Conservation (phyloP, 2,113 vertebrate species). For the Sialia sialis region DNA sequence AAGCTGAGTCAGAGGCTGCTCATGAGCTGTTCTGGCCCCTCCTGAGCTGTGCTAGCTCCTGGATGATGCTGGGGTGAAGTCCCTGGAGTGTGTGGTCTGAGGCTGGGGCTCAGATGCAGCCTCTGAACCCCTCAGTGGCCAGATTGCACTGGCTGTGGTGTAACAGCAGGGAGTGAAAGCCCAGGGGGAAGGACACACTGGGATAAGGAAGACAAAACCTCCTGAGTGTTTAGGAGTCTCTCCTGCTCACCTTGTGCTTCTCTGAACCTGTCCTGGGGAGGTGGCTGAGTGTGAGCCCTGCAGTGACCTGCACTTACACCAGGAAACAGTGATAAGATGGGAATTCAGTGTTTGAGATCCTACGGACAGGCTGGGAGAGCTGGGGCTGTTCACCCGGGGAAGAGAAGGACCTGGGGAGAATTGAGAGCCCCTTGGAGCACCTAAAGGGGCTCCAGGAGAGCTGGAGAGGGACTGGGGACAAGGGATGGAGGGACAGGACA, state of each 20-base stretch:
- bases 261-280: neutral
- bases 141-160: neutral
- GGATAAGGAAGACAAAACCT: neutral
- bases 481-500: neutral
- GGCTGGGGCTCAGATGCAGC: no score
- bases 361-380: neutral
- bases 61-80: fast-evolving
- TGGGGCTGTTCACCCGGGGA: neutral
- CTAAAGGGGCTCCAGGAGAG: neutral
- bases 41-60: neutral
- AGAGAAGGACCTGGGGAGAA: neutral
- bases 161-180: neutral
- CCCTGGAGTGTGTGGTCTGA: neutral
- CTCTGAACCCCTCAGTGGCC: neutral
- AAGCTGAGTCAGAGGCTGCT: neutral
- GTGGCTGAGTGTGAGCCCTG: neutral
- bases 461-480: neutral
- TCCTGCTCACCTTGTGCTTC: neutral
- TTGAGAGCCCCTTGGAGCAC: neutral
- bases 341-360: neutral
- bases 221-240: neutral
- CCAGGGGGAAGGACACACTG: fast-evolving
- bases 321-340: neutral
- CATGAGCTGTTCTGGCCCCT: neutral
- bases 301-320: neutral